Evolutionary conservation across 2,888 invertebrate species (phyloP).

Genomic region (Esperia sulphurella): DNA sequence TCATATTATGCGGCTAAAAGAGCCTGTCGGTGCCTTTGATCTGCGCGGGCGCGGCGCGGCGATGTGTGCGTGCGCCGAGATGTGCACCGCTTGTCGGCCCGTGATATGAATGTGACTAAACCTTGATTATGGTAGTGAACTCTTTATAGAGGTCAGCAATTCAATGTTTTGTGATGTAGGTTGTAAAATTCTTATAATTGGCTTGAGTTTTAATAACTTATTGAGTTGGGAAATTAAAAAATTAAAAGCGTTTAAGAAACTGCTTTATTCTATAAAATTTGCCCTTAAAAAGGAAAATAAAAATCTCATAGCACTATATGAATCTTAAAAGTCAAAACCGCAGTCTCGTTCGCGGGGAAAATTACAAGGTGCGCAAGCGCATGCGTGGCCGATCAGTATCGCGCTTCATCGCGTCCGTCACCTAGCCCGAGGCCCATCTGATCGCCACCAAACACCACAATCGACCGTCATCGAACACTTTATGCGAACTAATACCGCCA

Average conservation of each 20-base stretch:
- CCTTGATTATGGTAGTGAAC: conserved; percentile 77
- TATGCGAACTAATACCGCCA: conserved; percentile 56
- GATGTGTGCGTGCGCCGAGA: conserved; percentile 50
- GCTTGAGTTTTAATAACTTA: conserved; percentile 11
- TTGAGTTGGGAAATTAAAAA: not conserved
- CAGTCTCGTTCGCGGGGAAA: conserved; percentile 37
- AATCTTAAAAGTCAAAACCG: conserved; percentile 21
- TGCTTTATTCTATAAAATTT: not conserved
- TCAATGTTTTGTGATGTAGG: conserved; percentile 45
- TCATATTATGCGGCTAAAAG: conserved; percentile 79
- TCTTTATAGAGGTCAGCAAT: conserved; percentile 69
- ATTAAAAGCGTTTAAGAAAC: not conserved
- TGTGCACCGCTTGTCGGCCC: conserved; percentile 72
- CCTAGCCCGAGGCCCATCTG: conserved; percentile 59
- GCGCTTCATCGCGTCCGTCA: conserved; percentile 57
- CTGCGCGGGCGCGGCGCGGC: conserved; percentile 40
- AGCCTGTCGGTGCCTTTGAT: conserved; percentile 79
- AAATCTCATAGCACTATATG: conserved; percentile 10
- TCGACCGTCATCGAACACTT: conserved; percentile 51
- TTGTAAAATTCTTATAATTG: conserved; percentile 44
- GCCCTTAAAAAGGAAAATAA: not conserved
- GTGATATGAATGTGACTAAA: conserved; percentile 78
- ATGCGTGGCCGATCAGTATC: conserved; percentile 48
- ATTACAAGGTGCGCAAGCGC: conserved; percentile 49
- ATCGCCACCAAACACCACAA: conserved; percentile 31